Evolutionary conservation across 2,797 vertebrate genomes (phyloP), one percentile per base, ranked within the genome.

Genomic region (Pangasius larnaudii): DNA sequence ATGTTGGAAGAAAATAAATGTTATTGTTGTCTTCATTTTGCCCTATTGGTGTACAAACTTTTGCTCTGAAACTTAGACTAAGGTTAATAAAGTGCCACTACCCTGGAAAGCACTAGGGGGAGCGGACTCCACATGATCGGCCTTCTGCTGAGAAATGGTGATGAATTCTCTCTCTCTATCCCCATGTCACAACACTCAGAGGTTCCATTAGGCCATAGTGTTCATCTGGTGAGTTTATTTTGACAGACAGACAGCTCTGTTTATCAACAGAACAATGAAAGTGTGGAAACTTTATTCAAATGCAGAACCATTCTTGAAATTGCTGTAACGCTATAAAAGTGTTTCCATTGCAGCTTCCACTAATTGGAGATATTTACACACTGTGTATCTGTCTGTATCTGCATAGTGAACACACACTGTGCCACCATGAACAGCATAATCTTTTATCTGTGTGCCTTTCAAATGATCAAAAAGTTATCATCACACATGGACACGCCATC

Each of bases 111-210:
- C 96, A 95, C 94, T 92, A 94, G 95, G 93, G 93, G 95, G 95
- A 90, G 91, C 93, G 93, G 91, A 92, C 92, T 92, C 94, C 95
- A 95, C 93, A 94, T 88, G 89, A 94, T 95, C 90, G n/a, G 36
- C n/a, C 10, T 67, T 71, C 14, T 9, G 74, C 24, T 79, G 33
- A 71, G 51, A 30, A 78, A 75, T 46, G 7, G 3, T 53, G 13
- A 71, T 51, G 3, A 1, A 4, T 30, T 75, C 24, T 36, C 4
- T 8, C 33, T 18, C 39, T 27, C 19, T 27, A 11, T 27, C 72
- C 1, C 51, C 18, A 2, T 58, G 16, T 58, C 30, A 13, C 51
- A 80, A 24, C 30, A 58, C 2, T 58, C 33, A 36, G 27, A 58
- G 30, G 33, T 27, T 59, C 56, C 22, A 39, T 27, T 24, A 39